Evolutionary conservation across 2,113 vertebrate species (phyloP), one percentile per base, ranked within the genome.

Genomic region (Mugil cephalus): DNA sequence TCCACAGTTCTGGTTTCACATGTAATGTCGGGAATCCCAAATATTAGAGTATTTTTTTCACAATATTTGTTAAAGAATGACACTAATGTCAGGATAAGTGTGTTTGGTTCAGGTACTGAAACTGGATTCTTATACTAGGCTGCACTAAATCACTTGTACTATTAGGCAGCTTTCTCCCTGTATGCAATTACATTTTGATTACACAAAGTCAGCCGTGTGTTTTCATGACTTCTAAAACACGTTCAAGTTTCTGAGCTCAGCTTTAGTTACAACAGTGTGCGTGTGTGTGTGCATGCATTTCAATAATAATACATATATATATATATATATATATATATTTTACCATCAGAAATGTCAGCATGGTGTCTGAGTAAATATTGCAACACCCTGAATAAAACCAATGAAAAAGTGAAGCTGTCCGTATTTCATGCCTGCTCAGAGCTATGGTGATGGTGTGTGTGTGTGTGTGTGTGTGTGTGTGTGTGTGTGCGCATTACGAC

Each of bases 401-500:
- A 39, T 59, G 42, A n/a, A 18, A 68, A 64, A 18, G 15, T 53
- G 19, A 60, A 38, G 42, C 1, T 18, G 30, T 60, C 42, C 43
- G 15, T 63, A 67, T 63, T 69, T 62, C 63, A 56, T 19, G 42
- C 39, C 14, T 40, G 38, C 53, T 3, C 45, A 30, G 34, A 39
- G 17, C 46, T 13, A 8, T 42, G 7, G 35, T 42, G 67, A 30
- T 30, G 24, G 24, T 30, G n/a, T n/a, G n/a, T n/a, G n/a, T n/a
- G n/a, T n/a, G n/a, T n/a, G n/a, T 54, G 66, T 45, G 15, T 61
- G 55, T 46, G 54, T 66, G 52, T 61, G 45, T 30, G 60, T 45
- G 52, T 8, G 9, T 30, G 14, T 42, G 30, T 53, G 5, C 71
- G 38, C 66, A 2, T 66, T 34, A 12, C 13, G 21, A 39, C 56